Evolutionary conservation across 2,113 vertebrate species (phyloP), one percentile per base, ranked within the genome.

Genomic region (Cochlearius cochlearius): DNA sequence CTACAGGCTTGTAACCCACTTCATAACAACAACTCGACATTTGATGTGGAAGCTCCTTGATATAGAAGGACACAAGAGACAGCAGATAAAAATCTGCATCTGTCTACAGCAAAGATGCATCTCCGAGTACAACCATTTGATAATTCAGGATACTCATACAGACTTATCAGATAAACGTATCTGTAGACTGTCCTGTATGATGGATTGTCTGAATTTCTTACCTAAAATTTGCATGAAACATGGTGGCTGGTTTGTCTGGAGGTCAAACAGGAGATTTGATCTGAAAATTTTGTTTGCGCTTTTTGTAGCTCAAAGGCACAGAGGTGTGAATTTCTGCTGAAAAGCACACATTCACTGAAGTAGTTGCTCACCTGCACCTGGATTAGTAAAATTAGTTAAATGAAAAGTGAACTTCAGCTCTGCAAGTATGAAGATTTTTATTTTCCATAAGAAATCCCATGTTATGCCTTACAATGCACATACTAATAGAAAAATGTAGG

Each of bases 71-170:
- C 26, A 4, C 13, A 59, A 49, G 45, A 76, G 39, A 63, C 14
- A 75, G 29, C 14, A 90, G 88, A 95, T 80, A 91, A 78, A 88
- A 91, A 84, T 86, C 91, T 95, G 75, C 59, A 90, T 64, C 63
- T 78, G 16, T 73, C 67, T 71, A 60, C 76, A 91, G 38, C 26
- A 67, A 59, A 92, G 94, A 89, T 56, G 13, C 47, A 86, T 74
- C 53, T 94, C 47, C 19, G 3, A 71, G 32, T 67, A 50, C 43
- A 74, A 12, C 39, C 52, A 15, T 41, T 67, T 43, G 41, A 43
- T 43, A 43, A 43, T 43, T 88, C 60, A 81, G 73, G 76, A 67
- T 41, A 77, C n/a, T 74, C 75, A 84, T 34, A 38, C 34, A 23
- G 72, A 67, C 32, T 86, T 77, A 94, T 91, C 90, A 86, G 83